Base-by-base conservation (phyloP, 2,113 vertebrate species). In the Scomber colias region DNA sequence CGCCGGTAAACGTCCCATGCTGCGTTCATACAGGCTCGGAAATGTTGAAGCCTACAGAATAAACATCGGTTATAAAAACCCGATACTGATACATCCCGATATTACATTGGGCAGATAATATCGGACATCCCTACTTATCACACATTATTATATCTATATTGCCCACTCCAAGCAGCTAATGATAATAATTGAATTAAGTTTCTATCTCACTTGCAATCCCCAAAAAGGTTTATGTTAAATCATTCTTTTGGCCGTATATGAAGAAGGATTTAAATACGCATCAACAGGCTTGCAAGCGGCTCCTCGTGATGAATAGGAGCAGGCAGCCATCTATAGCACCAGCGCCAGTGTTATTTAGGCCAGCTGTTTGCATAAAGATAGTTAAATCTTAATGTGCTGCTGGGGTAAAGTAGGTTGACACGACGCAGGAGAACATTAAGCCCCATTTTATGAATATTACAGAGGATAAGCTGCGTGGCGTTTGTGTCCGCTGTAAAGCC, bases 401-500 rank as follows among this genome's bases (percentile, higher is more conserved):
- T 83, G 59, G 65, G 71, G 69, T 46, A 78, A 83, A 83, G 74
- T 82, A 57, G 83, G 84, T 79, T 86, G 76, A 62, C 68, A 63
- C 56, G 76, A 65, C 6, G 50, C 71, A 24, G 61, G 56, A 66
- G 31, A 63, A 45, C 69, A 80, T 75, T 75, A 83, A 73, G 68
- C n/a, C 74, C 62, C 48, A 59, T 67, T 27, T 83, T 68, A 82
- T 86, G 86, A 84, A 80, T 80, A 75, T 79, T 78, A 74, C 60
- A 55, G n/a, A 75, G 53, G 81, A 85, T 79, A 75, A 86, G 78
- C 82, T 74, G 82, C 8, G 19, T 68, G 63, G 35, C 59, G 82
- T 64, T 72, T 69, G 31, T 49, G 62, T 62, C 74, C 82, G 63
- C 55, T 62, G 45, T 66, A 60, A 67, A 75, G 49, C 75, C 54